Evolutionary conservation across 2,888 invertebrate species (phyloP).

Genomic region (Leucophora obtusa): DNA sequence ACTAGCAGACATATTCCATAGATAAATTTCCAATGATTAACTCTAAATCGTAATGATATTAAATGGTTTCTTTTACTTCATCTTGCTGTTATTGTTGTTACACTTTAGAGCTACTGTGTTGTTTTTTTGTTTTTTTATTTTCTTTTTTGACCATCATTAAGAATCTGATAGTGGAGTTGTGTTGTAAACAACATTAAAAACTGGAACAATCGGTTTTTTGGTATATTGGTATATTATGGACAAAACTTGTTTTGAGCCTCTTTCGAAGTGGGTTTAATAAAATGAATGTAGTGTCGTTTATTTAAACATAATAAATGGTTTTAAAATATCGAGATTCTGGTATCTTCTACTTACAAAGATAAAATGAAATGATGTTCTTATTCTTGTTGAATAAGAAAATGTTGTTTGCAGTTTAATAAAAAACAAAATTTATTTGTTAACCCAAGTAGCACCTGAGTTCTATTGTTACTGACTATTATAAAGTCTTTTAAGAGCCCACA

Average conservation of each 20-base stretch:
- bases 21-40: slow-evolving; percentile 57
- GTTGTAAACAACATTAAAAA: slow-evolving; percentile 43
- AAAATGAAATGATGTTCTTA: slow-evolving; percentile 34
- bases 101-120: slow-evolving; percentile 36
- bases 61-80: slow-evolving; percentile 50
- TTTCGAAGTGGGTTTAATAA: slow-evolving; percentile 42
- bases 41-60: slow-evolving; percentile 50
- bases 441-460: neutral
- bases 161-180: slow-evolving; percentile 41
- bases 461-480: too few relatives aligned
- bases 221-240: slow-evolving; percentile 26
- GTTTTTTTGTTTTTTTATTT: neutral
- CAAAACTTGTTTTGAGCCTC: slow-evolving; percentile 40
- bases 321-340: slow-evolving; percentile 40
- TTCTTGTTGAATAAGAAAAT: slow-evolving; percentile 21
- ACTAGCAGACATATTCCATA: neutral
- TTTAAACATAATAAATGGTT: slow-evolving; percentile 56
- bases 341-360: slow-evolving; percentile 3
- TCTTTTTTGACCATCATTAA: slow-evolving; percentile 49
- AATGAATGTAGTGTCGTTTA: slow-evolving; percentile 35
- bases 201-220: slow-evolving; percentile 30
- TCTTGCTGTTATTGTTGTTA: slow-evolving; percentile 35
- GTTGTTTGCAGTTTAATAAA: slow-evolving; percentile 28
- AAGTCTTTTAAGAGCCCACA: too few relatives aligned
- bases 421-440: slow-evolving; percentile 18